Conservation (phyloP, 2,888 invertebrate species). For the Chromoteleia sp. region DNA sequence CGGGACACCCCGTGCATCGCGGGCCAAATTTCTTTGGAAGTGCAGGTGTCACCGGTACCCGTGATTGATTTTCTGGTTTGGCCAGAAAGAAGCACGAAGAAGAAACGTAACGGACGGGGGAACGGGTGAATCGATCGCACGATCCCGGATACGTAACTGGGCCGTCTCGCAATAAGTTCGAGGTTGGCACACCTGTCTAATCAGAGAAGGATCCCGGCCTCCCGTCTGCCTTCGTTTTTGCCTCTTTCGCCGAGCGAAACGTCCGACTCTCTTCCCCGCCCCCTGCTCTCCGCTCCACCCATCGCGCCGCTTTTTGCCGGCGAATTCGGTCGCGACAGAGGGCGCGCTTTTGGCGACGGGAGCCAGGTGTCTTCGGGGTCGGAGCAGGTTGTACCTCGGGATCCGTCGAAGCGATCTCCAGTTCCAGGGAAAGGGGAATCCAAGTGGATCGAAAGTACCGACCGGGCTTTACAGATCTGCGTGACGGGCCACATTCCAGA, state of each 20-base stretch:
- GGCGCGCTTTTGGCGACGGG: neutral
- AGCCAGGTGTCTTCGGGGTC: conserved; percentile 57
- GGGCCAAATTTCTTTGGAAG: conserved; percentile 39
- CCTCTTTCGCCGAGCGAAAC: neutral
- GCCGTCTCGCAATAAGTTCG: neutral
- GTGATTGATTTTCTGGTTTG: conserved; percentile 64
- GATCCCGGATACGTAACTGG: conserved; percentile 25
- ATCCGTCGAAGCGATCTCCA: conserved; percentile 59
- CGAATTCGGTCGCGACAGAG: too few species aligned
- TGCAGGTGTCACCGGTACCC: conserved; percentile 61
- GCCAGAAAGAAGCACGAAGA: conserved; percentile 27
- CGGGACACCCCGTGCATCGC: conserved; percentile 21
- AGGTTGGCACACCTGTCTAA: conserved; percentile 70
- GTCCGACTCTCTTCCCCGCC: conserved; percentile 24
- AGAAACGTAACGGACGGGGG: conserved; percentile 16
- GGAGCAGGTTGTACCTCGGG: conserved; percentile 30
- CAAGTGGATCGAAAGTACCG: conserved; percentile 79
- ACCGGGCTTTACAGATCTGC: conserved; percentile 78
- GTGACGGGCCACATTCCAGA: conserved; percentile 84
- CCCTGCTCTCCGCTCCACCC: too few species aligned
- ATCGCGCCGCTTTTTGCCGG: conserved; percentile 24
- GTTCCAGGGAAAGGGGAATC: too few species aligned
- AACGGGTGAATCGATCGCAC: conserved; percentile 27
- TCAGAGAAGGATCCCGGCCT: conserved; percentile 27
- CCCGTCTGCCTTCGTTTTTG: too few species aligned